Percentiles rank a stretch among this genome's conserved stretches.
Conservation (phyloP, 1,140 invertebrate species). For the Ostrea edulis region DNA sequence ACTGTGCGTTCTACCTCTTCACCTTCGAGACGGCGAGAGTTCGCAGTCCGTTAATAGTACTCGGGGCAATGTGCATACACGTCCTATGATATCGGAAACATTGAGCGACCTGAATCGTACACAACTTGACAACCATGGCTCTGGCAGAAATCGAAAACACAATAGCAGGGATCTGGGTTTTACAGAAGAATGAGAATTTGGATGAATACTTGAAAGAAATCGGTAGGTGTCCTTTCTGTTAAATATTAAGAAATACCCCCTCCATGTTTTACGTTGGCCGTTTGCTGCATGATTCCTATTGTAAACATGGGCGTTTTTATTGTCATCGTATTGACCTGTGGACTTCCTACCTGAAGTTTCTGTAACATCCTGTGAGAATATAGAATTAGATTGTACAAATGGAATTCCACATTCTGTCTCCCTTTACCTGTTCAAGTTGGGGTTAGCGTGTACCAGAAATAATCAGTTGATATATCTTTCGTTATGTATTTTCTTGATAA, state of each 20-base stretch:
- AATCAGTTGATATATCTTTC: too few species aligned
- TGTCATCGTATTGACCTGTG: too few species aligned
- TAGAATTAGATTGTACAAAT: too few species aligned
- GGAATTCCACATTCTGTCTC: too few species aligned
- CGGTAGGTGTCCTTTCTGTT: constrained; percentile 44
- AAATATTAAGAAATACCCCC: background rate
- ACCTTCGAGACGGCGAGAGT: background rate
- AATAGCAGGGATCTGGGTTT: constrained; percentile 48
- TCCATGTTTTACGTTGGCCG: background rate
- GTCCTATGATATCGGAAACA: background rate
- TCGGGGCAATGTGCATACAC: constrained; percentile 1
- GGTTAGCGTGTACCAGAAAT: too few species aligned
- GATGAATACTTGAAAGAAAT: constrained; percentile 60
- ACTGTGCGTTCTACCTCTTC: background rate
- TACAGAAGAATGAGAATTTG: constrained; percentile 55
- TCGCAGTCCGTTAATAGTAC: background rate
- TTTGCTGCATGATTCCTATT: too few species aligned
- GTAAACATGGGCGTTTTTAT: too few species aligned
- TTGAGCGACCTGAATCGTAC: background rate
- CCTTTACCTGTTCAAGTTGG: too few species aligned
- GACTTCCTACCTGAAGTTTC: too few species aligned
- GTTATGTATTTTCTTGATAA: too few species aligned
- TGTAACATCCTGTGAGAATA: too few species aligned
- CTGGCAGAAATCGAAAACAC: constrained; percentile 50
- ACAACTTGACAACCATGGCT: constrained; percentile 32